Conservation (phyloP, 2,888 invertebrate species). For the Schizotus pectinicornis region DNA sequence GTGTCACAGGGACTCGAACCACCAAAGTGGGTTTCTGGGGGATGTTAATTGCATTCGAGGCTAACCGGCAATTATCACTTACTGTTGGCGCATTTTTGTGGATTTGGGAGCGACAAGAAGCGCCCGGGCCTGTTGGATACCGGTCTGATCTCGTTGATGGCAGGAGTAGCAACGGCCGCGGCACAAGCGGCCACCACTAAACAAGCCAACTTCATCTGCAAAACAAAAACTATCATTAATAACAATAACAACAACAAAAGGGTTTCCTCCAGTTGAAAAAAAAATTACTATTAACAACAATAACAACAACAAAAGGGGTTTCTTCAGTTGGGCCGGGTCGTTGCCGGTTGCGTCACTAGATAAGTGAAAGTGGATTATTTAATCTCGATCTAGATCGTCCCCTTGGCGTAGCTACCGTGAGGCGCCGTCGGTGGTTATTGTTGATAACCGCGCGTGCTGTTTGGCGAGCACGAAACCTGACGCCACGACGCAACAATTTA, state of each 20-base stretch:
- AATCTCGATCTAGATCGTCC: too few relatives aligned
- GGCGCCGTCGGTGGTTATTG: too few relatives aligned
- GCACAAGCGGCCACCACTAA: constrained; percentile 67
- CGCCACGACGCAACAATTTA: constrained; percentile 12
- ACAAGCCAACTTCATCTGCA: constrained; percentile 72
- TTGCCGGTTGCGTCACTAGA: too few relatives aligned
- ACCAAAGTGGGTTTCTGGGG: too few relatives aligned
- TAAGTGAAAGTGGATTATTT: too few relatives aligned
- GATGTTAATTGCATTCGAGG: too few relatives aligned
- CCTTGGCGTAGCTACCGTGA: too few relatives aligned
- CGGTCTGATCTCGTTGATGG: constrained; percentile 66
- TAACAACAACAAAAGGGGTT: too few relatives aligned
- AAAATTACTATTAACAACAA: too few relatives aligned
- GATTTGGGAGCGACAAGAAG: constrained; percentile 80
- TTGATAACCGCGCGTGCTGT: neutral
- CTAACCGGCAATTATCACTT: constrained; percentile 60
- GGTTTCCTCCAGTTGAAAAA: too few relatives aligned
- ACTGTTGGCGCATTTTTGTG: constrained; percentile 85
- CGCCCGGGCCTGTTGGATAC: constrained; percentile 79
- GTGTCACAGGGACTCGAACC: too few relatives aligned
- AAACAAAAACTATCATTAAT: constrained; percentile 37
- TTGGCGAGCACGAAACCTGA: constrained; percentile 4
- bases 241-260: constrained; percentile 3
- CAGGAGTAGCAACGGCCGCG: constrained; percentile 61
- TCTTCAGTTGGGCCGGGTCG: too few relatives aligned